Percentiles rank a stretch among this genome's conserved stretches.
phyloP scores from a whole-genome alignment of 2,888 invertebrate genomes.

The Xestia ashworthii region DNA sequence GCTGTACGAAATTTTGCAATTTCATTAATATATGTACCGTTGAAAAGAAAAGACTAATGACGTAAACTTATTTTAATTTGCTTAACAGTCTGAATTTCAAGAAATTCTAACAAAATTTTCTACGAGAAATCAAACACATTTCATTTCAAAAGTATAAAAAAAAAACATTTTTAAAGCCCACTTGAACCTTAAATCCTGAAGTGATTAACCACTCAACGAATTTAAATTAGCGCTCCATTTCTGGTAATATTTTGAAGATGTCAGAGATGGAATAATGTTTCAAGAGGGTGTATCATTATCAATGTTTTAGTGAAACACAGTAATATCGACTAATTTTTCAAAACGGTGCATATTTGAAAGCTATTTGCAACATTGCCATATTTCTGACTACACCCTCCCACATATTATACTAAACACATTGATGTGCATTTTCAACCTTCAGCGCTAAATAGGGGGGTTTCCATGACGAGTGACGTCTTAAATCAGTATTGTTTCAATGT shows the following conservation, averaged over 20 bases:
- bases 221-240: background rate
- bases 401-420: background rate
- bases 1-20: background rate
- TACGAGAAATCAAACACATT: slow-evolving; percentile 40
- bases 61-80: background rate
- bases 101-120: background rate
- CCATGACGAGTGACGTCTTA: background rate
- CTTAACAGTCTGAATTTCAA: background rate
- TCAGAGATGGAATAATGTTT: background rate
- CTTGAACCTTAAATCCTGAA: background rate
- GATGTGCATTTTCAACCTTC: background rate
- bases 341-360: background rate
- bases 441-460: background rate
- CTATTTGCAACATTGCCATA: background rate
- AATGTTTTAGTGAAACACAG: background rate
- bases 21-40: too few species aligned
- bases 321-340: background rate
- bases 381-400: background rate
- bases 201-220: background rate
- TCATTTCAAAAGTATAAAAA: background rate
- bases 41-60: background rate
- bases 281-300: background rate
- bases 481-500: background rate
- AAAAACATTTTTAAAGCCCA: background rate
- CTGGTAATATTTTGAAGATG: background rate